Evolutionary conservation across 2,888 invertebrate species (phyloP).

Genomic region (Drosophila suboccidentalis): DNA sequence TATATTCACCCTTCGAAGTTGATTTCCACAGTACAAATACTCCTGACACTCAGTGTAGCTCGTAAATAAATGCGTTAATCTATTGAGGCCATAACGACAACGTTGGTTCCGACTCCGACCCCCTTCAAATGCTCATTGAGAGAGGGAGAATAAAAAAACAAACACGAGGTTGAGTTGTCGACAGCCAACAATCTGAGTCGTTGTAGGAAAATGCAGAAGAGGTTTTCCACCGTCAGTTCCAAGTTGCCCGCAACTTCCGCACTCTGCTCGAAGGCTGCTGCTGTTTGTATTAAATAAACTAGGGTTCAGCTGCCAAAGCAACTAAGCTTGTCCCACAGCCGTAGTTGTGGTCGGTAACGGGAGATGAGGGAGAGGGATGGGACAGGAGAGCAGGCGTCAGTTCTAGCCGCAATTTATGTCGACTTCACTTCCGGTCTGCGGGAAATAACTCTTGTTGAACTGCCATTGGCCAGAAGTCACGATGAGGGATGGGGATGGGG

Average conservation of each 20-base stretch:
- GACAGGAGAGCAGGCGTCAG: conserved; percentile 52
- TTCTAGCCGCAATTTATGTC: conserved; percentile 79
- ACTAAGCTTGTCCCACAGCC: conserved; percentile 23
- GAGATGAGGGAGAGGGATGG: conserved; percentile 1
- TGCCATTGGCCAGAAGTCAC: conserved; percentile 41
- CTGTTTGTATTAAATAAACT: conserved; percentile 61
- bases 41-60: conserved; percentile 34
- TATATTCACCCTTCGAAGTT: no score
- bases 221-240: conserved; percentile 31
- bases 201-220: conserved; percentile 50
- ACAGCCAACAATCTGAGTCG: conserved; percentile 60
- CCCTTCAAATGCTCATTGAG: conserved; percentile 41
- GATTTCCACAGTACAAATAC: conserved; percentile 14
- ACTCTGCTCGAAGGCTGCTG: conserved; percentile 45
- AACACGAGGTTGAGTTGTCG: conserved; percentile 56
- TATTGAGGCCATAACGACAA: conserved; percentile 57
- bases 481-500: neutral
- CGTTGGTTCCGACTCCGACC: conserved; percentile 5
- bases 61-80: conserved; percentile 62
- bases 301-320: conserved; percentile 56
- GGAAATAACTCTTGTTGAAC: conserved; percentile 74
- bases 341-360: conserved; percentile 17
- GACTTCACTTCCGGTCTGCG: conserved; percentile 80
- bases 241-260: conserved; percentile 28
- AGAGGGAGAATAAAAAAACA: conserved; percentile 33